Evolutionary conservation across 1,140 invertebrate species (phyloP), one percentile per base, ranked within the genome.

Genomic region (Drosophila parvula): DNA sequence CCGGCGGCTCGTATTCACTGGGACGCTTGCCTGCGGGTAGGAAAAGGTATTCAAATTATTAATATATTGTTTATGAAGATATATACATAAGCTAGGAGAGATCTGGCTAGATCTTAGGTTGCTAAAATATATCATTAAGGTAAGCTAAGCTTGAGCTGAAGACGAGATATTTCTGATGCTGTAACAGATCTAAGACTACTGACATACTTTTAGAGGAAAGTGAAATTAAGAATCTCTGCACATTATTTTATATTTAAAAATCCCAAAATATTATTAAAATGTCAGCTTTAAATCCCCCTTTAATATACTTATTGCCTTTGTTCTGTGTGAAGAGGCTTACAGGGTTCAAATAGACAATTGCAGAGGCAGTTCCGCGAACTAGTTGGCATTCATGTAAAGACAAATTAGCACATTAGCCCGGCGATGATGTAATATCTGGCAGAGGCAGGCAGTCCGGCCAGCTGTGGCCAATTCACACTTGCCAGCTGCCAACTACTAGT

Each of bases 321-420:
- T 27, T 55, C 8, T 38, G 5, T 55, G 51, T 55, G 34, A 27
- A 27, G 51, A 55, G 51, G 51, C n/a, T 55, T 38, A 11, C 12
- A 55, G 51, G 34, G 51, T 55, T 55, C 51, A 55, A 55, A 62
- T 45, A 60, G 57, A 63, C 67, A 65, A 50, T 50, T 58, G 53
- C 60, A 63, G 36, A 55, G 58, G n/a, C 71, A 50, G 68, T 78
- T 78, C 65, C 43, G 57, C 69, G 78, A 75, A 83, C 73, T 69
- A 81, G 80, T 81, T 86, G 38, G 73, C 74, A 78, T 85, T 81
- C 81, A 85, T 85, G 82, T 86, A 89, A 88, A 69, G 79, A 83
- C 84, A 88, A 71, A 88, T 88, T 88, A 88, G 80, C 83, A 89
- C 83, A 86, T 86, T 86, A 81, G 65, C 62, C 64, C 43, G 34